Evolutionary conservation across 2,113 vertebrate genomes (phyloP).

Genomic region (Pangasianodon gigas): DNA sequence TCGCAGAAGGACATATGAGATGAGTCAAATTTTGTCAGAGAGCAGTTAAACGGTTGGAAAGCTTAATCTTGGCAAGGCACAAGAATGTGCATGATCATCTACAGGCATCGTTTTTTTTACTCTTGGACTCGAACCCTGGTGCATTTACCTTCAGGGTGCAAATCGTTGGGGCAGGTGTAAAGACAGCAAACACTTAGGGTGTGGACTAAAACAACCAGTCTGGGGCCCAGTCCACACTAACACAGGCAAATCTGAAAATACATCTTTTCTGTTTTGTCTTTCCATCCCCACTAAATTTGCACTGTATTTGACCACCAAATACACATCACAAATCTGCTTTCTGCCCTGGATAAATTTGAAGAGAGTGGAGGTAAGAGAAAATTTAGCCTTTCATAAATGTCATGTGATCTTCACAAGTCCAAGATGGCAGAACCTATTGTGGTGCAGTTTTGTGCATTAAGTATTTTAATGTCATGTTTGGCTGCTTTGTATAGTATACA

Average conservation of each 20-base stretch:
- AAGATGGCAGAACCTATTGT: neutral
- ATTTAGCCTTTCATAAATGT: neutral
- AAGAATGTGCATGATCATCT: neutral
- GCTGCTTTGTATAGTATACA: neutral
- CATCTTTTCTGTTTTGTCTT: neutral
- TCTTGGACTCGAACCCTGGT: neutral
- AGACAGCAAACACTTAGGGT: neutral
- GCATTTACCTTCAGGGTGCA: neutral
- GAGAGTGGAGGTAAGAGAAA: neutral
- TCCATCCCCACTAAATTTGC: neutral
- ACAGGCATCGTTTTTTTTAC: neutral
- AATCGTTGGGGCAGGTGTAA: neutral
- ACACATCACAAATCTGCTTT: neutral
- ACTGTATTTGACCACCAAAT: neutral
- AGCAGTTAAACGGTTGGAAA: neutral
- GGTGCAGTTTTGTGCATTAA: neutral
- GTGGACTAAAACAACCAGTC: neutral
- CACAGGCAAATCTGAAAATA: neutral
- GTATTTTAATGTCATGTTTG: neutral
- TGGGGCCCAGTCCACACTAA: neutral
- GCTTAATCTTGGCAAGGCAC: neutral
- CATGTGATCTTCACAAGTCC: neutral
- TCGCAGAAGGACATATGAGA: neutral
- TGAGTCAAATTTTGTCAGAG: neutral
- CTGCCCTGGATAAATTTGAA: neutral